These are phyloP conservation scores for Austrofundulus limnaeus DNA, from an alignment of 2,113 vertebrate species.

Conservation along the genomic window DNA sequence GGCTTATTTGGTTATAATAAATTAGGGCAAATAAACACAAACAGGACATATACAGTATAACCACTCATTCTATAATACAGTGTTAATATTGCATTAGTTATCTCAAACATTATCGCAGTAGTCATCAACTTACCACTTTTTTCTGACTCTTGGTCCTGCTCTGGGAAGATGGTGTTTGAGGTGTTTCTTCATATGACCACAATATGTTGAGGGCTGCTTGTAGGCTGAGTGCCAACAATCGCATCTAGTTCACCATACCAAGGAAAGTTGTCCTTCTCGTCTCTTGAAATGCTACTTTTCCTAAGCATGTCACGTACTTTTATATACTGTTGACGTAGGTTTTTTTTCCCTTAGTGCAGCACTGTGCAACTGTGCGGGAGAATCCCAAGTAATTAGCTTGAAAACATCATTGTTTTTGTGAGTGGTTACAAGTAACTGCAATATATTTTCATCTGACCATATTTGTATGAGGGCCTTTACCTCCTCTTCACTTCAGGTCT, in stretches of 20 bases:
- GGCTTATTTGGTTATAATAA: background rate
- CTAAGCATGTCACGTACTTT: background rate
- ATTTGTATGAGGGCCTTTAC: background rate
- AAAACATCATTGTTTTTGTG: background rate
- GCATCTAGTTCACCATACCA: background rate
- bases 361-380: background rate
- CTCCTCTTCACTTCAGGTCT: background rate
- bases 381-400: background rate
- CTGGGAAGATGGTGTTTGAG: background rate
- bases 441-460: conserved; percentile 1
- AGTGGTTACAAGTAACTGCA: background rate
- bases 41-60: background rate
- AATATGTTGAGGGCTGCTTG: background rate
- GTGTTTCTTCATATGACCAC: background rate
- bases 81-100: background rate
- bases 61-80: background rate
- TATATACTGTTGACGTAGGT: background rate
- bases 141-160: background rate
- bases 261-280: background rate
- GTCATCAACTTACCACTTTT: background rate
- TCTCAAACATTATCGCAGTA: background rate
- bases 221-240: background rate
- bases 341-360: too few species aligned
- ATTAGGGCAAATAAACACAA: background rate
- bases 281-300: background rate